These are phyloP conservation scores for Bombyx mori DNA, from an alignment of 1,140 invertebrate genomes.

Conservation along the genomic window ASM3026992v2 NC_085134.1:3213001-3213500, in stretches of 20 bases:
- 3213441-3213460: constrained; percentile 36
- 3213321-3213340: constrained; percentile 55
- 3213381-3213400: constrained; percentile 30
- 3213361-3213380: constrained; percentile 36
- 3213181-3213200: constrained; percentile 59
- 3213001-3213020: constrained; percentile 64
- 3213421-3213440: constrained; percentile 38
- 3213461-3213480: constrained; percentile 35
- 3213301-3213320: constrained; percentile 37
- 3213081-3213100: constrained; percentile 48
- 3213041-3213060: constrained; percentile 32
- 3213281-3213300: constrained; percentile 42
- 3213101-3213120: constrained; percentile 50
- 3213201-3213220: constrained; percentile 60
- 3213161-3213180: constrained; percentile 38
- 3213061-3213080: constrained; percentile 19
- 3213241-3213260: constrained; percentile 53
- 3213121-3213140: constrained; percentile 52
- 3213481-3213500: constrained; percentile 42
- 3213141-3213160: constrained; percentile 56
- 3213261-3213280: constrained; percentile 41
- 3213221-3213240: constrained; percentile 46
- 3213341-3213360: constrained; percentile 34
- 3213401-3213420: constrained; percentile 27
- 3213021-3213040: constrained; percentile 52